Evolutionary conservation across 2,797 vertebrate species (phyloP), one percentile per base, ranked within the genome.

Genomic region (Gobio occitaniae): DNA sequence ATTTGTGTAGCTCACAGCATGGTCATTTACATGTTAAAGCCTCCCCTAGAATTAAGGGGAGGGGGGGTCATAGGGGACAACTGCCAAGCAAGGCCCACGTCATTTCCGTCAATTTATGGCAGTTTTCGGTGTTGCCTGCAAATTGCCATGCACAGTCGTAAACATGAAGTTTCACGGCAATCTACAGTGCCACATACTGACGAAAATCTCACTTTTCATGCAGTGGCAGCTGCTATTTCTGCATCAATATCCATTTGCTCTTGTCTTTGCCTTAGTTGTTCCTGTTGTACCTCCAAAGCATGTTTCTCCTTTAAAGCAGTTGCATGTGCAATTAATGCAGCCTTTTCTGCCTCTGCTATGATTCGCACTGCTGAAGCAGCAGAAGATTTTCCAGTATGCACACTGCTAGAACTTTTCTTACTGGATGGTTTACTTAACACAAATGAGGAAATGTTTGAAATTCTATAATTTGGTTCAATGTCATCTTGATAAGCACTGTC

Each of bases 251-350:
- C 36, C 44, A 82, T 38, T 21, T 32, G 65, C 56, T 82, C 70
- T 63, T 76, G 80, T 50, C 47, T 71, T 3, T 48, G 54, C 10
- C 17, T 63, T 6, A 82, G 17, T 6, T 59, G 2, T 61, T 75
- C 70, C 52, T 83, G 76, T 54, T 76, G 52, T 12, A 66, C 25
- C 29, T 69, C 81, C 36, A 68, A 66, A 41, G 76, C 70, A 21
- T 84, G 47, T 6, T 75, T 87, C 11, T 84, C 48, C n/a, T 84
- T 79, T 71, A 87, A 68, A 3, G 56, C 68, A 47, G 75, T 41
- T 2, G 69, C 52, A n/a, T 9, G 12, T 16, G 50, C 76, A 17
- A 65, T 7, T 48, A 84, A 36, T 47, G 86, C 68, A 50, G 44
- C 86, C 10, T 25, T 52, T 17, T 79, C 75, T 79, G 80, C 81